Base-by-base conservation (phyloP, 2,113 vertebrate species). In the Numenius arquata region DNA sequence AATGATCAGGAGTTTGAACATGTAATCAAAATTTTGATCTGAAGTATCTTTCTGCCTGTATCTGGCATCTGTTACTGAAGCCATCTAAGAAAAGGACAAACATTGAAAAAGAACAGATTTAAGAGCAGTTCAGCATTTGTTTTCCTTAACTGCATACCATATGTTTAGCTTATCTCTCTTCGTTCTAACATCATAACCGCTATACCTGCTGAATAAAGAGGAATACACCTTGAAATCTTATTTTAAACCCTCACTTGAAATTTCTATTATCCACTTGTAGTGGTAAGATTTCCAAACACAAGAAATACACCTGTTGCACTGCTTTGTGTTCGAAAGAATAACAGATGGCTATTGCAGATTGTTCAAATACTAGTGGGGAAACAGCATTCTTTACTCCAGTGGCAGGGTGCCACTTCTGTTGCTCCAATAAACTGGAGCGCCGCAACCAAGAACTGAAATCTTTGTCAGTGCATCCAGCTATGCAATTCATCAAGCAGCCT, bases 1-100 rank as follows among this genome's bases (percentile, higher is more conserved):
- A 53, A 99, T 99, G 95, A 99, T 99, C 95, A 99, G 98, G 84
- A 99, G 98, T 96, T 99, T 99, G 98, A 99, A 99, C 99, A 99
- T 99, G 97, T 99, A 99, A 97, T 99, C 99, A 78, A 99, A 99
- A 97, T 99, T 99, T 98, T 99, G 99, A 98, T 99, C 99, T 1
- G 99, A 99, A 91, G 98, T 99, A 81, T 99, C 99, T 91, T 99
- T 99, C 96, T 99, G 98, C 85, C 99, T 99, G 56, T 98, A 99
- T 96, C 99, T 99, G 92, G 99, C 98, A 94, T 99, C 99, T 29
- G 98, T 98, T 97, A 98, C 99, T 83, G 99, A 99, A 95, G 99
- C 99, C 99, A 99, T 99, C 99, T 99, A 98, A 79, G 84, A 95
- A 96, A 95, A 96, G 29, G n/a, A 97, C 67, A 96, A 85, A 95